phyloP scores from a whole-genome alignment of 1,140 invertebrate genomes.

The Planococcus citri region DNA sequence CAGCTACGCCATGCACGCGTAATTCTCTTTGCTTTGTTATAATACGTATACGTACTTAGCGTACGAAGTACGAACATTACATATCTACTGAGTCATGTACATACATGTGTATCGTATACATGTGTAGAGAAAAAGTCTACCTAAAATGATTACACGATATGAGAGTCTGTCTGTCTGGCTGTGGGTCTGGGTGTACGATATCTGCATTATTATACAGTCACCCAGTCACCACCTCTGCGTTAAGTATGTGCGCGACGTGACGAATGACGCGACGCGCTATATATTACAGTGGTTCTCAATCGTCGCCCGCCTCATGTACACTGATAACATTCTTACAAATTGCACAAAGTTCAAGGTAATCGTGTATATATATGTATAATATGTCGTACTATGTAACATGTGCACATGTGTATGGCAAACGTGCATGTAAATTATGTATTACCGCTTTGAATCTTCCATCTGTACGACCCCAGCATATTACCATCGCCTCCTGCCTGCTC shows the following conservation, averaged over 20 bases:
- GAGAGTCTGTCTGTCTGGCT: background rate
- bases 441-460: too few species aligned
- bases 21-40: constrained; percentile 1
- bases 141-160: background rate
- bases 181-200: too few species aligned
- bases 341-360: constrained; percentile 2
- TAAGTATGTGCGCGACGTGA: background rate
- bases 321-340: background rate
- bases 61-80: too few species aligned
- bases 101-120: too few species aligned
- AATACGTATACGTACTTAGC: background rate
- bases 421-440: too few species aligned
- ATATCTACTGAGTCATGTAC: too few species aligned
- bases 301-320: background rate
- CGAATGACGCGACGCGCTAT: background rate
- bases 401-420: too few species aligned
- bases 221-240: too few species aligned
- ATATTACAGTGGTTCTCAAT: background rate
- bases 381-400: too few species aligned
- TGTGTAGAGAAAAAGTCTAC: background rate
- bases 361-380: background rate
- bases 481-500: too few species aligned
- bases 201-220: background rate
- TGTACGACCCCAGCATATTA: too few species aligned
- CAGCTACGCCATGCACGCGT: background rate